phyloP scores from a whole-genome alignment of 2,888 invertebrate genomes.

The Ophonus ardosiacus region DNA sequence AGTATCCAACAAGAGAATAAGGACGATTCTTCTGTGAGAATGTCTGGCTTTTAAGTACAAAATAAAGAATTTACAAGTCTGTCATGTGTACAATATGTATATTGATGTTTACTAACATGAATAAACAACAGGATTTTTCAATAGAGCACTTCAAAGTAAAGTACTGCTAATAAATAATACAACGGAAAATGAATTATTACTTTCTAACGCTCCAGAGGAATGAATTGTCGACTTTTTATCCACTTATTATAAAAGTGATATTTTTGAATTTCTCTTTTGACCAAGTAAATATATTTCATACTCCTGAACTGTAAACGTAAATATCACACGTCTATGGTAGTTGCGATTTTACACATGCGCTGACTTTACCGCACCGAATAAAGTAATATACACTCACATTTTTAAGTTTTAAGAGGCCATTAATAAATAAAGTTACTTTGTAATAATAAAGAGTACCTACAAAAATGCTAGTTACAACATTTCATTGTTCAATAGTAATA shows the following conservation, averaged over 20 bases:
- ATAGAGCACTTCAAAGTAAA: slow-evolving; percentile 27
- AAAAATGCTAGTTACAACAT: too few relatives aligned
- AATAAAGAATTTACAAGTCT: slow-evolving; percentile 43
- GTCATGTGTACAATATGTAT: slow-evolving; percentile 32
- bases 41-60: slow-evolving; percentile 35
- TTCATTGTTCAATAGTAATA: too few relatives aligned
- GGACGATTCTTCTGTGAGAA: slow-evolving; percentile 22
- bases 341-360: too few relatives aligned
- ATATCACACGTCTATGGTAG: too few relatives aligned
- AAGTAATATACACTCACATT: too few relatives aligned
- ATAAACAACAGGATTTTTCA: slow-evolving; percentile 28
- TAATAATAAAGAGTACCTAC: too few relatives aligned
- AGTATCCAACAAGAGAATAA: slow-evolving; percentile 1
- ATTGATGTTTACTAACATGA: slow-evolving; percentile 44
- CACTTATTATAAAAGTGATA: neutral
- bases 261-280: neutral
- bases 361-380: too few relatives aligned
- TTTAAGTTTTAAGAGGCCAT: too few relatives aligned
- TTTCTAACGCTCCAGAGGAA: neutral
- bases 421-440: too few relatives aligned
- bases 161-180: slow-evolving; percentile 26
- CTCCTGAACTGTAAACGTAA: too few relatives aligned
- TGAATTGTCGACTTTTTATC: neutral
- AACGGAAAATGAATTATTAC: slow-evolving; percentile 11
- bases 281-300: neutral